Conservation (phyloP, 2,888 invertebrate species). For the Drosophila diplacantha region DNA sequence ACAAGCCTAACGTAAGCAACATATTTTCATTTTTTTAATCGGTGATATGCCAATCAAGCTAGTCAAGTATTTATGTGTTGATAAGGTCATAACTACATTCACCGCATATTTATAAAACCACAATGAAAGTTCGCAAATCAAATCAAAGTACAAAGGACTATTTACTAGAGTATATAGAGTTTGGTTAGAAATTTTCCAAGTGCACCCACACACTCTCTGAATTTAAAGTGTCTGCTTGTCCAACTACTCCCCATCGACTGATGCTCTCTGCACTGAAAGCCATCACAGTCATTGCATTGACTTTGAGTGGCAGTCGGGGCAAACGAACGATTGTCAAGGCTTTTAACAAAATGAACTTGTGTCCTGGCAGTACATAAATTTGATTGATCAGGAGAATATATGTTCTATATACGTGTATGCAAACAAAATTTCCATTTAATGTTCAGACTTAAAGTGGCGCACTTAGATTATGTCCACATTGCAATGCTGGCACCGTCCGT, state of each 20-base stretch:
- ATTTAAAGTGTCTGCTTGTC: conserved; percentile 1
- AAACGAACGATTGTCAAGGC: conserved; percentile 30
- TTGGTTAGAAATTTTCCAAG: background rate
- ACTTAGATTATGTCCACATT: conserved; percentile 48
- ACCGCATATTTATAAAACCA: too few species aligned
- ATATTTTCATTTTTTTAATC: background rate
- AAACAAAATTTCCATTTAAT: background rate
- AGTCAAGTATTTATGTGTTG: background rate
- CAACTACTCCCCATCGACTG: conserved; percentile 11
- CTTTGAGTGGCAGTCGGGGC: background rate
- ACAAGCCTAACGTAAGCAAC: background rate
- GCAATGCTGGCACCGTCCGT: conserved; percentile 50
- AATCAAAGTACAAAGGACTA: too few species aligned
- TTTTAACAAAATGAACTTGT: conserved; percentile 35
- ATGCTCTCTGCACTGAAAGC: conserved; percentile 20
- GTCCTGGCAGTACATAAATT: conserved; percentile 4
- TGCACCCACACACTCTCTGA: background rate
- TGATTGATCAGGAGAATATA: conserved; percentile 9
- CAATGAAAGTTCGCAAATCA: too few species aligned
- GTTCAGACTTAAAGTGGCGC: conserved; percentile 17
- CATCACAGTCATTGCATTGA: conserved; percentile 29
- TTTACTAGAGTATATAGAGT: rapidly evolving
- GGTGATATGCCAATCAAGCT: background rate
- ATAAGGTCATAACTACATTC: background rate
- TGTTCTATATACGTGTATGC: background rate